Evolutionary conservation across 2,113 vertebrate species (phyloP).

Genomic region (Zosterops lateralis): DNA sequence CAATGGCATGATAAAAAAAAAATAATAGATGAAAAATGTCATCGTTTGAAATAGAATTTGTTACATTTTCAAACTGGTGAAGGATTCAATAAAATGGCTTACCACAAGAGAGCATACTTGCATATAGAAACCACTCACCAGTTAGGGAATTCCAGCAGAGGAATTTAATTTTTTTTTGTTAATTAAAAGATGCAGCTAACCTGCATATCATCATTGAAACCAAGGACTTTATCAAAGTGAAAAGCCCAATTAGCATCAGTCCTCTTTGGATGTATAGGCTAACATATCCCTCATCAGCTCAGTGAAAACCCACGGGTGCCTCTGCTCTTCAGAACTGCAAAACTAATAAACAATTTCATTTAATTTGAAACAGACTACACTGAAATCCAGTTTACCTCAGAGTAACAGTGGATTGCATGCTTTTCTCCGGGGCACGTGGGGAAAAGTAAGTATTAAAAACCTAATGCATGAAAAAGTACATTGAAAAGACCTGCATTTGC

Average conservation of each 20-base stretch:
- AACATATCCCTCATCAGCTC: constrained; percentile 24
- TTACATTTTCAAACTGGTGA: neutral
- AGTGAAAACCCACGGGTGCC: constrained; percentile 38
- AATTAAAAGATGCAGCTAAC: constrained; percentile 28
- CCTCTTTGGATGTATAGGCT: constrained; percentile 4
- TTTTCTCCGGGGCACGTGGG: neutral
- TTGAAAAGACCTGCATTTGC: neutral
- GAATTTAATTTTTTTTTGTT: neutral
- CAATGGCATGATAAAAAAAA: neutral
- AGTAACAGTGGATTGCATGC: neutral
- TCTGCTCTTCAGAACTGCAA: constrained; percentile 38
- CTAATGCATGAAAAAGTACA: neutral
- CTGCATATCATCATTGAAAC: neutral
- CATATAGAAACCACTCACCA: neutral
- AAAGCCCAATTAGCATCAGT: constrained; percentile 45
- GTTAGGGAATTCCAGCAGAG: neutral
- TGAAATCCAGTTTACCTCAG: constrained; percentile 39
- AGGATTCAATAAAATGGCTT: constrained; percentile 40
- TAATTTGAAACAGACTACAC: constrained; percentile 28
- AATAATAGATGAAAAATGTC: neutral
- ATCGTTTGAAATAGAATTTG: neutral
- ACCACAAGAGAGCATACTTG: constrained; percentile 60
- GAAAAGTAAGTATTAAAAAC: neutral
- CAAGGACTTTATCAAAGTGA: constrained; percentile 52
- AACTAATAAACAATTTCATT: constrained; percentile 56